Percentiles rank a stretch among this genome's conserved stretches.
phyloP scores from a whole-genome alignment of 2,797 vertebrate genomes.

The Sphenodon punctatus region DNA sequence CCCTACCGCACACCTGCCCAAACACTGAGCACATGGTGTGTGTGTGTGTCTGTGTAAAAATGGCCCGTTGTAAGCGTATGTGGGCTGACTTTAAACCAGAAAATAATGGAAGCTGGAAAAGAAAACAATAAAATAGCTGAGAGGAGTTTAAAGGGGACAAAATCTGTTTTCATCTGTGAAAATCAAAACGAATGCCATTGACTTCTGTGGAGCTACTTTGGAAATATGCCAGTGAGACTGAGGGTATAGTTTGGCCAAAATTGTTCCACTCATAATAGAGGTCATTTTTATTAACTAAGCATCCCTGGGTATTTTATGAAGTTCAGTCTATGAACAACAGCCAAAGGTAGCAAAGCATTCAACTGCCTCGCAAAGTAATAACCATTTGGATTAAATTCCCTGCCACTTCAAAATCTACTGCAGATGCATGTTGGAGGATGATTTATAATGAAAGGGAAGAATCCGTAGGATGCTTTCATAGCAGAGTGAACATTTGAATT shows the following conservation, averaged over 20 bases:
- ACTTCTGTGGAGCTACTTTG: neutral
- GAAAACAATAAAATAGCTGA: neutral
- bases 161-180: no score
- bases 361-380: conserved; percentile 45
- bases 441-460: conserved; percentile 20
- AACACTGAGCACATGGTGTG: no score
- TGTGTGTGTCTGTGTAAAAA: no score
- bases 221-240: neutral
- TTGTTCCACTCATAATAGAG: neutral
- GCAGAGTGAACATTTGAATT: conserved; percentile 47
- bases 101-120: neutral
- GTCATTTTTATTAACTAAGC: neutral
- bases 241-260: no score
- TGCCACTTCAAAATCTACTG: conserved; percentile 37
- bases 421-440: conserved; percentile 19
- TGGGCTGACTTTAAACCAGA: neutral
- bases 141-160: neutral
- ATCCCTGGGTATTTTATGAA: conserved; percentile 9
- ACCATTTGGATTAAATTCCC: conserved; percentile 48
- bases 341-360: neutral
- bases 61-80: neutral
- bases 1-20: no score
- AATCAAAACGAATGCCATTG: no score
- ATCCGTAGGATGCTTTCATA: conserved; percentile 32
- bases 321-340: conserved; percentile 26